Conservation (phyloP, 2,888 invertebrate genomes). For the Cyclophora punctaria region DNA sequence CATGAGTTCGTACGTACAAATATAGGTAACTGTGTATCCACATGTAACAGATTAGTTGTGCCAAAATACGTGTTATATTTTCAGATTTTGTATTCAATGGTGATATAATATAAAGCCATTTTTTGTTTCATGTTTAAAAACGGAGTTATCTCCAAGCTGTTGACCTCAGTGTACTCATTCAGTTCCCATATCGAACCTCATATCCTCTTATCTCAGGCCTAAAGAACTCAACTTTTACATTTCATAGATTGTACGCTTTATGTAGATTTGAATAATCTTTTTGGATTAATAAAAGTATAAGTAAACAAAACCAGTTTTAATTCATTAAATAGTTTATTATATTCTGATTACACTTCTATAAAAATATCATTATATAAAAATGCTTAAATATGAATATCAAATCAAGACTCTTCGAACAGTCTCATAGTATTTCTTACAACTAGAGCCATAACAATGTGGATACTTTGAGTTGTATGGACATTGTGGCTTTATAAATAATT, state of each 20-base stretch:
- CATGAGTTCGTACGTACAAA: too few relatives aligned
- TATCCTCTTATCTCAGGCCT: constrained; percentile 3
- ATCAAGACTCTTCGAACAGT: constrained; percentile 39
- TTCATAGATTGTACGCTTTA: constrained; percentile 5
- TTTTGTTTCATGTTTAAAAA: too few relatives aligned
- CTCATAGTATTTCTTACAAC: constrained; percentile 32
- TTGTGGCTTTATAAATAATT: constrained; percentile 31
- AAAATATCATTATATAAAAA: constrained; percentile 28
- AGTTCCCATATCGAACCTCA: constrained; percentile 4
- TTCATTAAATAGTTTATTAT: constrained; percentile 11
- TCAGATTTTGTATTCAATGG: too few relatives aligned
- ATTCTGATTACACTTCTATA: constrained; percentile 12
- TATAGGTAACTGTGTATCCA: too few relatives aligned
- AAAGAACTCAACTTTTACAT: too few relatives aligned
- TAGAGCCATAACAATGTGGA: constrained; percentile 49
- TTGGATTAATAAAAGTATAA: constrained; percentile 18
- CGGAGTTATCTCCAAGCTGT: too few relatives aligned
- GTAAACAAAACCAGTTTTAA: constrained; percentile 15
- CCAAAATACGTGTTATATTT: too few relatives aligned
- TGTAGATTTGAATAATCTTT: constrained; percentile 13
- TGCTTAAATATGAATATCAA: constrained; percentile 33
- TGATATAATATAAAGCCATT: too few relatives aligned
- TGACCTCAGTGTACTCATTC: background rate
- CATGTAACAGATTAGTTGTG: too few relatives aligned
- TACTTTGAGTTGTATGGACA: constrained; percentile 41